Percentiles rank a stretch among this genome's conserved stretches.
These are phyloP conservation scores for Vespertilio murinus DNA, from an alignment of 2,797 vertebrate genomes.

Conservation along the genomic window DNA sequence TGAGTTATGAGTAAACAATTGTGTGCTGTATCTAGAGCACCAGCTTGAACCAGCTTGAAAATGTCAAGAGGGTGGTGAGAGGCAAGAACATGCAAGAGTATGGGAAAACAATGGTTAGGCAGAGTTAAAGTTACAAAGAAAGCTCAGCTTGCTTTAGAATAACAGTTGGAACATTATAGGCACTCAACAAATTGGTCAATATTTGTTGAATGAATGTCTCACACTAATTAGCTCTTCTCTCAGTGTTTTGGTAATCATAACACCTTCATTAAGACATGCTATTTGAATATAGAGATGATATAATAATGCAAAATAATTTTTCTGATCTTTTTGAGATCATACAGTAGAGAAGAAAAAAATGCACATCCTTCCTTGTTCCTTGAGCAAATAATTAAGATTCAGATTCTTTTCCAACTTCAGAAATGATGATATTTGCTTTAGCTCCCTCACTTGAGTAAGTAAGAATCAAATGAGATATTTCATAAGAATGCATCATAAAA, in stretches of 20 bases:
- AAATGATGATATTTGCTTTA: background rate
- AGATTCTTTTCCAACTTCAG: conserved; percentile 11
- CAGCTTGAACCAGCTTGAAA: background rate
- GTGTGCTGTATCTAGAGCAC: background rate
- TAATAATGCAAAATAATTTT: background rate
- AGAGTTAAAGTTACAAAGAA: background rate
- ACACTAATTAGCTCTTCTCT: background rate
- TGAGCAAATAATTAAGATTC: background rate
- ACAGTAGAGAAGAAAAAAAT: background rate
- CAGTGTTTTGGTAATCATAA: background rate
- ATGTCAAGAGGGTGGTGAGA: background rate
- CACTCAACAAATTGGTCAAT: background rate
- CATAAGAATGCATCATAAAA: background rate
- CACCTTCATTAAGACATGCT: background rate
- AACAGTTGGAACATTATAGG: background rate
- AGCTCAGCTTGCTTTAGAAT: background rate
- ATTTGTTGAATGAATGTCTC: background rate
- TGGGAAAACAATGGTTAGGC: background rate
- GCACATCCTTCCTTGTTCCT: background rate
- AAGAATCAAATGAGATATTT: background rate
- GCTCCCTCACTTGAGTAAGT: background rate
- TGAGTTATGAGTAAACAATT: background rate
- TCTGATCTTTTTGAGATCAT: background rate
- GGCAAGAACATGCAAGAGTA: background rate
- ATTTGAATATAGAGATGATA: background rate